Percentiles rank a stretch among this genome's conserved stretches.
phyloP scores from a whole-genome alignment of 2,113 vertebrate genomes.

The Nematolebias whitei region DNA sequence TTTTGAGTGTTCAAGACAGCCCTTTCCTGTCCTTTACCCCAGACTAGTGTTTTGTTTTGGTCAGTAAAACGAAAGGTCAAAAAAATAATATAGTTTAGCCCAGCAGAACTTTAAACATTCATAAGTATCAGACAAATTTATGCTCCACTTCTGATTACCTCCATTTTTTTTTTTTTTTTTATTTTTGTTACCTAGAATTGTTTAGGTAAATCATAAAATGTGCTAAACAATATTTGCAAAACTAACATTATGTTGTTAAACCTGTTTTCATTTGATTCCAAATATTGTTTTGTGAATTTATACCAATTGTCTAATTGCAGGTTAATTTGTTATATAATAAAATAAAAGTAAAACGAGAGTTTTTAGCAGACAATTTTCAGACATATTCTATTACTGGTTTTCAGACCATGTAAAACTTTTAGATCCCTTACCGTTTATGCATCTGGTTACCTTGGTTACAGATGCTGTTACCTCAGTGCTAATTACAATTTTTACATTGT shows the following conservation, averaged over 20 bases:
- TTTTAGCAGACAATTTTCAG: neutral
- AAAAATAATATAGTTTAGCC: neutral
- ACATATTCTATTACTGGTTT: neutral
- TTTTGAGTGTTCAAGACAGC: neutral
- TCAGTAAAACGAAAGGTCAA: conserved; percentile 14
- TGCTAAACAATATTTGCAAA: neutral
- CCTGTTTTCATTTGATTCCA: neutral
- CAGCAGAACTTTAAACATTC: conserved; percentile 2
- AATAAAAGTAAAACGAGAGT: too few relatives aligned
- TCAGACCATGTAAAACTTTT: neutral
- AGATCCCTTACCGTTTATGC: neutral
- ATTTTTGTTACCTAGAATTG: conserved; percentile 8
- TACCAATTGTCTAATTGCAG: neutral
- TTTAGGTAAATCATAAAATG: neutral
- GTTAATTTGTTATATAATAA: too few relatives aligned
- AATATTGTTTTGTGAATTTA: neutral
- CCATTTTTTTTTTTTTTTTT: neutral
- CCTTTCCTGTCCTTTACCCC: conserved; percentile 8
- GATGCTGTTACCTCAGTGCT: conserved; percentile 8
- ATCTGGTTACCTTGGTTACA: neutral
- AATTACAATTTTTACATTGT: neutral
- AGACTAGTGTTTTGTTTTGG: conserved; percentile 19
- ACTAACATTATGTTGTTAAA: neutral
- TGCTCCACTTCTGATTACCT: neutral
- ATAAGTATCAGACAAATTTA: conserved; percentile 21